Base-by-base conservation (phyloP, 2,113 vertebrate species). In the Platichthys flesus region DNA sequence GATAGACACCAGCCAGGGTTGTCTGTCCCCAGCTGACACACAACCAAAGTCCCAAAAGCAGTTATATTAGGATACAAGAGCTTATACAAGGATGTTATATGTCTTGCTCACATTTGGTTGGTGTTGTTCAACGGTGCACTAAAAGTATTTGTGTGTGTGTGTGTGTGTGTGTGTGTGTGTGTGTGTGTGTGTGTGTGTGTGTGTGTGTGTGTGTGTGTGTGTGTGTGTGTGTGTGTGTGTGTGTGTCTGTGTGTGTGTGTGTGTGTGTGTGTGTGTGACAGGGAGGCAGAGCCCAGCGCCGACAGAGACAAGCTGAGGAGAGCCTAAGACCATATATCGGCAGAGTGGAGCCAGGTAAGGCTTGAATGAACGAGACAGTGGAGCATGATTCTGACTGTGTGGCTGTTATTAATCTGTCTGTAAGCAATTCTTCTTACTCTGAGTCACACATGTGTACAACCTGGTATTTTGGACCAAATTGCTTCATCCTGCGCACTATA, bases 221-320 rank as follows among this genome's bases (percentile, higher is more conserved):
- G 54, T 81, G 18, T 76, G 47, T 80, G 70, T 72, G 28, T 2
- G 24, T 24, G 24, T 24, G 2, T 24, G 24, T 85, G 54, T 76
- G 47, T 80, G 70, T 72, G 28, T 2, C 1, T 24, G 24, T 24
- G 2, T 24, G 24, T 85, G 54, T 85, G 54, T 85, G 66, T 79
- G 24, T 58, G 74, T 42, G 28, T 85, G 54, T 81, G 18, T 85
- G 66, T 80, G 24, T 58, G 72, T 42, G 59, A 56, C 74, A 94
- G 93, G 90, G 86, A 71, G 91, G 90, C 49, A 89, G 88, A 89
- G 92, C 90, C 23, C 92, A 91, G 81, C 88, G 85, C 60, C 93
- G 74, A 83, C 94, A 94, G 82, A 89, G 90, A 77, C 84, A 92
- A 83, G 91, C 88, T 23, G 94, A 95, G 49, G 90, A 91, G 55